These are phyloP conservation scores for Drosophila parvula DNA, from an alignment of 1,140 invertebrate species.

Conservation along the genomic window DNA sequence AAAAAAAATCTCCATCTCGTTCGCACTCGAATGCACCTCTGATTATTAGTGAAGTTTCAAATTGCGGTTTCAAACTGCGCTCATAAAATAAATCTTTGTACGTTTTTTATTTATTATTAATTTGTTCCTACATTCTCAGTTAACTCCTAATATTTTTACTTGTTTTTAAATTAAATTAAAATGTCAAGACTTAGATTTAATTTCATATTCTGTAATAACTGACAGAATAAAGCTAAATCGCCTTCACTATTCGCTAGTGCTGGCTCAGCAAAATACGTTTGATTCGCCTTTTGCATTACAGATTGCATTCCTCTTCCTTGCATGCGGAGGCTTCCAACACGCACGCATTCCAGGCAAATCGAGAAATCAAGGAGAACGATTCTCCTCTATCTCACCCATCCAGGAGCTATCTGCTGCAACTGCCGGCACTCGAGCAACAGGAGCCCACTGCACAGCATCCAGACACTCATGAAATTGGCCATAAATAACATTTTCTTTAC, in stretches of 20 bases:
- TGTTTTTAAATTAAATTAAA: neutral
- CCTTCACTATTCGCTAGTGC: neutral
- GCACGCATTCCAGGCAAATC: slow-evolving; percentile 45
- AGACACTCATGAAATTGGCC: slow-evolving; percentile 82
- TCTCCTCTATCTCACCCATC: slow-evolving; percentile 4
- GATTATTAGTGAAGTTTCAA: neutral
- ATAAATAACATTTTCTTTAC: slow-evolving; percentile 83
- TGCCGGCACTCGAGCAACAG: slow-evolving; percentile 58
- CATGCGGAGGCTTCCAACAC: slow-evolving; percentile 40
- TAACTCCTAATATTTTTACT: too few species aligned
- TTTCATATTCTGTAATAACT: neutral
- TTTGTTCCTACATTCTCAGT: too few species aligned
- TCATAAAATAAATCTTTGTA: neutral
- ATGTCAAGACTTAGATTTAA: neutral
- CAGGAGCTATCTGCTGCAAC: slow-evolving; percentile 26
- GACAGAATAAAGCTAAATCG: neutral
- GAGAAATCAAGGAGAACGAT: slow-evolving; percentile 1
- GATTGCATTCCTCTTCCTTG: slow-evolving; percentile 67
- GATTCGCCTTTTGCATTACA: slow-evolving; percentile 78
- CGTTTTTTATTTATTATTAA: neutral
- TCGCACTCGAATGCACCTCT: neutral
- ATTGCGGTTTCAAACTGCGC: neutral
- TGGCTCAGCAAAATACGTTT: slow-evolving; percentile 63
- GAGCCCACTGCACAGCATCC: slow-evolving; percentile 45
- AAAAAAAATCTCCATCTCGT: neutral